These are phyloP conservation scores for Leptoclinus maculatus DNA, from an alignment of 2,797 vertebrate genomes.

Conservation along the genomic window DNA sequence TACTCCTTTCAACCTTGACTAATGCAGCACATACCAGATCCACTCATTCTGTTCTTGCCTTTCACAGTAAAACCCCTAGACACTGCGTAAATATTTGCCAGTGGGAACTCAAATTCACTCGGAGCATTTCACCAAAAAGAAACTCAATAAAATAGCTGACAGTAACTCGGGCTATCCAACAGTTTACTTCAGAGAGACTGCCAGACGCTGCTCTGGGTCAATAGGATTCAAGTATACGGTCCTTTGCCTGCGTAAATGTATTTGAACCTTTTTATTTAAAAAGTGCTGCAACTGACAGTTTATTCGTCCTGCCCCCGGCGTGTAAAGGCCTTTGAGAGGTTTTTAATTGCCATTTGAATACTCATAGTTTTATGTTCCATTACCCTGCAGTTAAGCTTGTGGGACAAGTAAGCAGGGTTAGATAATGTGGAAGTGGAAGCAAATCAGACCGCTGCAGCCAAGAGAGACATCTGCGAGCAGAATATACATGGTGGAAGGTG, in stretches of 20 bases:
- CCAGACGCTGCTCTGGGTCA: background rate
- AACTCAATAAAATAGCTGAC: background rate
- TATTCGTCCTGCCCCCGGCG: background rate
- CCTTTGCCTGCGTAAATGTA: background rate
- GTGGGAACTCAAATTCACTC: background rate
- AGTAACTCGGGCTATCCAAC: background rate
- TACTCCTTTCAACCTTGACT: background rate
- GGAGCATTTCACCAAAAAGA: background rate
- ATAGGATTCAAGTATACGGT: background rate
- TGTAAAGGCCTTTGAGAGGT: background rate
- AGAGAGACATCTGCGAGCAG: slow-evolving; percentile 29
- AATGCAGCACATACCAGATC: background rate
- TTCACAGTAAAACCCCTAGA: background rate
- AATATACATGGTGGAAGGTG: slow-evolving; percentile 13
- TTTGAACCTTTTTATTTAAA: background rate
- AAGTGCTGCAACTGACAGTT: background rate
- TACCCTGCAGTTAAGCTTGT: slow-evolving; percentile 17
- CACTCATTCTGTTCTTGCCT: background rate
- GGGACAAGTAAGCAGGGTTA: slow-evolving; percentile 8
- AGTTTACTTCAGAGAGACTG: background rate
- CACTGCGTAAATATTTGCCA: background rate
- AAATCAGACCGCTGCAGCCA: slow-evolving; percentile 25
- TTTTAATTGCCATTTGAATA: slow-evolving; percentile 32
- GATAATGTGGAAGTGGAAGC: slow-evolving; percentile 13
- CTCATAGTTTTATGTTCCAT: slow-evolving; percentile 9